These are phyloP conservation scores for Drosophila tanythrix DNA, from an alignment of 2,888 invertebrate genomes.

Conservation along the genomic window DNA sequence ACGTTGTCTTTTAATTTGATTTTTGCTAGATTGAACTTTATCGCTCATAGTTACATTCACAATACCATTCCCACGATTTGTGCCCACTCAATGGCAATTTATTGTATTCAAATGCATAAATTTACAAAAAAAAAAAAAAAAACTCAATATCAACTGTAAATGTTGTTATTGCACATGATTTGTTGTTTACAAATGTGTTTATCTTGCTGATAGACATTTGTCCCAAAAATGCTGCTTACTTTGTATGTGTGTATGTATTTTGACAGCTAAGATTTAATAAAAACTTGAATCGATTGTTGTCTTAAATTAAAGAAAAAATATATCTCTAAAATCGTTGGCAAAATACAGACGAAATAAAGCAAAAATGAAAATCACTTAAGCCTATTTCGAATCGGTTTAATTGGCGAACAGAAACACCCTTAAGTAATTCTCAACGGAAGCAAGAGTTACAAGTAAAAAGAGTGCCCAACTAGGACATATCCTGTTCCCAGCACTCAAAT, in stretches of 20 bases:
- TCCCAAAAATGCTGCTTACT: not conserved
- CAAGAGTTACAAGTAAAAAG: not conserved
- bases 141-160: constrained; percentile 42
- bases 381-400: not conserved
- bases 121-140: not conserved
- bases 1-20: constrained; percentile 7
- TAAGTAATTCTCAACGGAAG: not conserved
- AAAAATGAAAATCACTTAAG: not conserved
- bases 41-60: constrained; percentile 12
- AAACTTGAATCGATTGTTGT: not conserved
- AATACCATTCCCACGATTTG: constrained; percentile 6
- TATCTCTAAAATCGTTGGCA: not conserved
- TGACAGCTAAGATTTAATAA: not conserved
- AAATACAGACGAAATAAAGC: not conserved
- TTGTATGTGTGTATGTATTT: not conserved
- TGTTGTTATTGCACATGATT: constrained; percentile 47
- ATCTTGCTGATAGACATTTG: not conserved
- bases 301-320: not conserved
- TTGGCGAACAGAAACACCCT: not conserved
- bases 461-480: not conserved
- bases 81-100: constrained; percentile 24
- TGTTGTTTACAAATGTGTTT: constrained; percentile 5
- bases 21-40: constrained; percentile 5
- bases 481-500: not conserved
- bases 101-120: constrained; percentile 21